Percentiles rank a stretch among this genome's conserved stretches.
Evolutionary conservation across 1,140 invertebrate species (phyloP).

Genomic region (Conopomorpha cramerella): DNA sequence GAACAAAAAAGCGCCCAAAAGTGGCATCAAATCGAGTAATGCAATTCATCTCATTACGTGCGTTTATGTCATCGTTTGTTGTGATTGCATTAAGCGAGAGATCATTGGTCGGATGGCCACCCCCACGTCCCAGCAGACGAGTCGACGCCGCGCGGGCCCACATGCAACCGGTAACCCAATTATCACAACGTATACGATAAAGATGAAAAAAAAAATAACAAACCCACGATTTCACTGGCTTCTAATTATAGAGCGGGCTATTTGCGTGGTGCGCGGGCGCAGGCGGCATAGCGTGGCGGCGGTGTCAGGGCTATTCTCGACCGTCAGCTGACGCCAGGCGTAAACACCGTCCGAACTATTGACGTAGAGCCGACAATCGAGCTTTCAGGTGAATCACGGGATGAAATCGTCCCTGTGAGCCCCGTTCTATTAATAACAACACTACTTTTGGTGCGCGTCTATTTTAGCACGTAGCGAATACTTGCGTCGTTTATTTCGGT

Average conservation of each 20-base stretch:
- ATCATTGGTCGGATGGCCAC: too few relatives aligned
- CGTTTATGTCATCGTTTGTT: too few relatives aligned
- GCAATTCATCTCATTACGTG: too few relatives aligned
- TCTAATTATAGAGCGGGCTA: conserved; percentile 58
- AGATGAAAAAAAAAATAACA: conserved; percentile 62
- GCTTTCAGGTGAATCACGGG: conserved; percentile 53
- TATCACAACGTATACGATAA: conserved; percentile 57
- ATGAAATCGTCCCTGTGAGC: conserved; percentile 45
- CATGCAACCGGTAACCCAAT: conserved; percentile 56
- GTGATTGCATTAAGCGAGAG: too few relatives aligned
- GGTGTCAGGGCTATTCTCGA: conserved; percentile 57
- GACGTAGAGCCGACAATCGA: conserved; percentile 58
- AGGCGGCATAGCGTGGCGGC: conserved; percentile 49
- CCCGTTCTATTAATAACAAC: conserved; percentile 48
- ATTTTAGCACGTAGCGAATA: too few relatives aligned
- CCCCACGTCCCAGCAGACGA: too few relatives aligned
- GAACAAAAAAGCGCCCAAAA: too few relatives aligned
- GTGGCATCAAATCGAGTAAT: too few relatives aligned
- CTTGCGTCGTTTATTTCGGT: too few relatives aligned
- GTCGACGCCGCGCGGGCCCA: conserved; percentile 50
- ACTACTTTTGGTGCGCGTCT: conserved; percentile 56
- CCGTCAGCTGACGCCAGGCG: conserved; percentile 53
- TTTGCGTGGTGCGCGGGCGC: conserved; percentile 56
- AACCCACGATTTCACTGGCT: conserved; percentile 56
- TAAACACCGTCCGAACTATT: conserved; percentile 56